phyloP scores from a whole-genome alignment of 2,888 invertebrate genomes.

The Synanthedon andrenaeformis region DNA sequence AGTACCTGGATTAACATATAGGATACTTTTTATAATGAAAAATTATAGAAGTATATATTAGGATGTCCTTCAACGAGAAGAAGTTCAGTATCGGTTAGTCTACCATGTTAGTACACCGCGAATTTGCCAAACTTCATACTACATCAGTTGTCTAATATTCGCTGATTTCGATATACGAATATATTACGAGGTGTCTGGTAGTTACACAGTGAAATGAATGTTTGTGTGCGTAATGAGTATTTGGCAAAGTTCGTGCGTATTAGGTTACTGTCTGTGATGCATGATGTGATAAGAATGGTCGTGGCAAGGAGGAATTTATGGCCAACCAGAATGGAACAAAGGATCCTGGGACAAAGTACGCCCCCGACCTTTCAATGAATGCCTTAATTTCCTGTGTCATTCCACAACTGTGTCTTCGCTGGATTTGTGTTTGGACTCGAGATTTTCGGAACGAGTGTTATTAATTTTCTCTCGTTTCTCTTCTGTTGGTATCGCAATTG shows the following conservation, averaged over 20 bases:
- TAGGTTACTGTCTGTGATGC: constrained; percentile 9
- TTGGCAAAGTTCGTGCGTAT: background rate
- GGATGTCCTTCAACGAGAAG: too few species aligned
- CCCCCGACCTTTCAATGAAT: constrained; percentile 29
- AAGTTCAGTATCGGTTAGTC: too few species aligned
- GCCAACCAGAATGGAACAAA: constrained; percentile 27
- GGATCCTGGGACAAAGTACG: constrained; percentile 14
- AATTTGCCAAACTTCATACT: too few species aligned
- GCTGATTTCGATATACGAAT: too few species aligned
- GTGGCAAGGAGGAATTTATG: constrained; percentile 42
- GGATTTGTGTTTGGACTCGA: background rate
- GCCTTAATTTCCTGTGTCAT: constrained; percentile 45
- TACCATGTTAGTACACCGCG: too few species aligned
- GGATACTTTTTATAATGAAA: too few species aligned
- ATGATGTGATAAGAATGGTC: constrained; percentile 18
- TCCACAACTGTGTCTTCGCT: background rate
- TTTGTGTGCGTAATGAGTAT: background rate
- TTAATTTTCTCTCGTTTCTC: background rate
- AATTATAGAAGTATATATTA: too few species aligned
- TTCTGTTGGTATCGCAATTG: too few species aligned
- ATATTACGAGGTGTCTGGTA: too few species aligned
- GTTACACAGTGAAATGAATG: too few species aligned
- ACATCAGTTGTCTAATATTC: too few species aligned
- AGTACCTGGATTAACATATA: too few species aligned
- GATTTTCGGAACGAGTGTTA: background rate